Conservation (phyloP, 1,140 invertebrate genomes). For the Ridgeia piscesae region DNA sequence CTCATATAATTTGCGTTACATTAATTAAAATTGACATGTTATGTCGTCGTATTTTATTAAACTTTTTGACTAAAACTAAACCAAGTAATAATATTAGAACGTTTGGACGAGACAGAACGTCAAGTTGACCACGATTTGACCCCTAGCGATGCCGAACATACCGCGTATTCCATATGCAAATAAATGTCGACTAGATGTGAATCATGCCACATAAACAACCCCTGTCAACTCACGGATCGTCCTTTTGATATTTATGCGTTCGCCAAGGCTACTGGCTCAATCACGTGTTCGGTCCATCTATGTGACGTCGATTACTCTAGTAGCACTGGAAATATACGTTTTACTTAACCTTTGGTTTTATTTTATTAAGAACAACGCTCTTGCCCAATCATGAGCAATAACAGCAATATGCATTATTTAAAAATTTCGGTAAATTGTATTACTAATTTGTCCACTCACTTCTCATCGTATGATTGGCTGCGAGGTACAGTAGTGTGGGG, state of each 20-base stretch:
- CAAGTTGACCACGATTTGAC: neutral
- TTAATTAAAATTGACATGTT: too few relatives aligned
- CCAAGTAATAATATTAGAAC: neutral
- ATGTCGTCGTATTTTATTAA: too few relatives aligned
- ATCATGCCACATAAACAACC: neutral
- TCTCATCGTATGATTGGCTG: neutral
- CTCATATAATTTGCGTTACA: too few relatives aligned
- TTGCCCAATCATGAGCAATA: neutral
- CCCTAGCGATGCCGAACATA: neutral
- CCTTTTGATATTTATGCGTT: neutral
- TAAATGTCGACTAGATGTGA: neutral
- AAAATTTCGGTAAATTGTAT: neutral
- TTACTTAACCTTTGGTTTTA: neutral
- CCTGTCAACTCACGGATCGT: neutral
- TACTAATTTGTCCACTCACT: neutral
- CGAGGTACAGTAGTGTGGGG: neutral
- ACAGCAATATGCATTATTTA: neutral
- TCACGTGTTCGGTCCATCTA: neutral
- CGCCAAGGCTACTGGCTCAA: neutral
- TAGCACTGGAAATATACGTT: neutral
- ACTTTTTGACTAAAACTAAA: too few relatives aligned
- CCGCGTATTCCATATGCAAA: neutral
- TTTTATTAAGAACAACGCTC: neutral
- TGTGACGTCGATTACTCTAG: too few relatives aligned
- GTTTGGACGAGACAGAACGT: neutral